Evolutionary conservation across 2,797 vertebrate genomes (phyloP), one percentile per base, ranked within the genome.

Genomic region (Labeo calbasu): DNA sequence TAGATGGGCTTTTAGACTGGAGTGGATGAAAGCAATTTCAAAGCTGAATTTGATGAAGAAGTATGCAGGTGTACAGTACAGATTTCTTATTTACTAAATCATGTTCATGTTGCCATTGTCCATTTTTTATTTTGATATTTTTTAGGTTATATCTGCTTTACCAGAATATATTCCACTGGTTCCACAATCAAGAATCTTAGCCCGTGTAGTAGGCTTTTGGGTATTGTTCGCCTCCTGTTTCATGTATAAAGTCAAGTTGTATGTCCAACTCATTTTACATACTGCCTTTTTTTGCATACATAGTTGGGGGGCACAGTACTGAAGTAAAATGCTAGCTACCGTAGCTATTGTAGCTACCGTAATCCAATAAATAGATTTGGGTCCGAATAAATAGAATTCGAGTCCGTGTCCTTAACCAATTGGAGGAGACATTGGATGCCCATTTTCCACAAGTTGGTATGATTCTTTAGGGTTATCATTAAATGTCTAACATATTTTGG

Each of bases 1-100:
- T 81, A 75, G 66, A 78, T 36, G 71, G 63, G 70, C 32, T 28
- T 76, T 59, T 48, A 14, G 78, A 23, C 61, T 76, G 15, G 25
- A 55, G 71, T 40, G 59, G n/a, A 51, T 36, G 17, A 59, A 82
- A 43, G 46, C 25, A 53, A 73, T 59, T 77, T 77, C 55, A 59
- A 21, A 36, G 6, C 57, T 50, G 36, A 76, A 32, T 40, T 57
- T 57, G 32, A 57, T 57, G 11, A 14, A 40, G 17, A 40, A 15
- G 21, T 63, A 63, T 77, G 57, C 23, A 25, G n/a, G 76, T 77
- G 57, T 63, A 36, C 43, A 4, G 12, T 23, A 57, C 57, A 76
- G 10, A 40, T 9, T 0, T 23, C 0, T n/a, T 1, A n/a, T 13
- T 43, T 57, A 15, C 32, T 76, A 23, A 57, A 40, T 43, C 0